Evolutionary conservation across 1,140 invertebrate species (phyloP), one percentile per base, ranked within the genome.

Genomic region (Hypsibius dujardini): DNA sequence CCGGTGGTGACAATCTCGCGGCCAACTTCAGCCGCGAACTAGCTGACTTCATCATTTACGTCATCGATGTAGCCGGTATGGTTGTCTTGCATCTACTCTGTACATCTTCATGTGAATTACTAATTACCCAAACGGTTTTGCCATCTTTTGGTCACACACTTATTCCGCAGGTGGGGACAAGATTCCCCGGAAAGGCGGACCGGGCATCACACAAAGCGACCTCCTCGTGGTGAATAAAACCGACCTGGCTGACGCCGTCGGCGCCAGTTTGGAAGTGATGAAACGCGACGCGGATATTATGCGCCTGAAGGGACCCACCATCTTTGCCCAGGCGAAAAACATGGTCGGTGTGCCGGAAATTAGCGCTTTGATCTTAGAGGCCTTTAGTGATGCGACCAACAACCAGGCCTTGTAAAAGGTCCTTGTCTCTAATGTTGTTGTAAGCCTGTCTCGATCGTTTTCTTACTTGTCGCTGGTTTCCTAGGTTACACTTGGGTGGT

Each of bases 181-280:
- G 73, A 77, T 80, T 50, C 79, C 79, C 1, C 70, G 79, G 12
- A 80, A 80, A 74, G 79, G 78, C 2, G 79, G 79, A 3, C 78
- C 79, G 15, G 79, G 79, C 1, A 80, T 80, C 14, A 79, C 79
- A 28, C 77, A 80, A 72, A 79, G 78, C 74, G 79, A 80, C 70
- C 73, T 80, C 14, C 71, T 80, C n/a, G 77, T 80, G 2, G 77
- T 80, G 59, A 80, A 80, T 73, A 80, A 80, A 74, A 78, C 76
- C 12, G 79, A 80, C 73, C 75, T 80, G 1, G 79, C 79, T 2
- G 74, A 76, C 46, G 78, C 78, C 12, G 79, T 80, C 12, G 79
- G 79, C 0, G 79, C 79, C n/a, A 76, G 77, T 69, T 69, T 78
- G 28, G 72, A 77, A 72, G 78, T 80, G 47, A 80, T 80, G 79